Base-by-base conservation (phyloP, 53 echinoderm and acorn worm species). In the Glandiceps talaboti region DNA sequence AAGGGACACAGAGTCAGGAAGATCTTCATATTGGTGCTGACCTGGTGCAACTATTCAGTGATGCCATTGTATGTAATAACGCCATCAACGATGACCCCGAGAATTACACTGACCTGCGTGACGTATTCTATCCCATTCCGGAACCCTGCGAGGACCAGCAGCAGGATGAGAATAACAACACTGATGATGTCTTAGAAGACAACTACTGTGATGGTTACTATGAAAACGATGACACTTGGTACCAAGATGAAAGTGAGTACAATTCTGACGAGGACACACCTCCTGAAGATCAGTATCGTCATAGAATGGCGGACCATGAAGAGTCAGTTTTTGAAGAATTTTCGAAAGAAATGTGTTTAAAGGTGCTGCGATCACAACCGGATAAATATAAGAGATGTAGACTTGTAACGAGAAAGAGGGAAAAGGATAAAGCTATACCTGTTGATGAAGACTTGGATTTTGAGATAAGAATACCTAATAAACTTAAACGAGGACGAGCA, bases 401-500 rank as follows among this genome's bases (percentile, higher is more conserved):
- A 12, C 64, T 45, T 45, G 64, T 12, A 45, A 45, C 20, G 6
- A 45, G 64, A 45, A 6, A 6, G 6, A 6, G 64, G 64, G 64
- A 45, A 20, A 45, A 20, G 64, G 64, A 45, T 20, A 45, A 20
- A 45, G 64, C 20, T 12, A 20, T 45, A 45, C 64, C 64, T 6
- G 6, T 45, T 6, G 64, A 45, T 45, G 64, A 45, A 45, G 64
- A 45, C 6, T 45, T 45, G 64, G 79, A 79, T n/a, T 33, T 1
- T 1, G 72, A 75, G 33, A 86, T 86, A 14, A 75, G 76, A n/a
- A 89, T 94, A 32, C 91, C 91, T 30, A 94, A 91, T 75, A 91
- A 86, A 81, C 84, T 85, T 75, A 85, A 89, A 10, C 82, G 94
- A 74, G 94, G 86, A 20, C 84, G 82, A 45, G 91, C 94, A 29